phyloP scores from a whole-genome alignment of 1,140 invertebrate species.

The Neodiprion pinetum region DNA sequence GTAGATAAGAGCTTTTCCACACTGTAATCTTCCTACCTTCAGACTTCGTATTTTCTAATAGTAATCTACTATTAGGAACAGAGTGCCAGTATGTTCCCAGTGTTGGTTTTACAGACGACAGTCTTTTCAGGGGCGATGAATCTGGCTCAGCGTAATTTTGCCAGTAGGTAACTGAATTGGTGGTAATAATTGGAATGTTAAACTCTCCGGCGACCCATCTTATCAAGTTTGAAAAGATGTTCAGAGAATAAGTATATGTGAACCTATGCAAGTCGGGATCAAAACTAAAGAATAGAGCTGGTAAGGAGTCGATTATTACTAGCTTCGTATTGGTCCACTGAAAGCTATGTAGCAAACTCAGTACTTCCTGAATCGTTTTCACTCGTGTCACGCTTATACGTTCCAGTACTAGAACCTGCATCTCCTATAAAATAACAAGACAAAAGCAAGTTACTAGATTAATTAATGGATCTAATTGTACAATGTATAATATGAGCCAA shows the following conservation, averaged over 20 bases:
- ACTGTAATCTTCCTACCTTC: slow-evolving; percentile 45
- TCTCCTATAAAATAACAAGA: background rate
- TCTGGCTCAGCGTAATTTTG: slow-evolving; percentile 45
- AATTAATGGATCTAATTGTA: background rate
- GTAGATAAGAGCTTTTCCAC: slow-evolving; percentile 54
- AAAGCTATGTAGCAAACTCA: slow-evolving; percentile 57
- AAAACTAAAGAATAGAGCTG: slow-evolving; percentile 58
- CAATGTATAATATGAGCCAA: background rate
- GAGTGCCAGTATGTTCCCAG: slow-evolving; percentile 58
- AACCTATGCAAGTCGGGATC: slow-evolving; percentile 28
- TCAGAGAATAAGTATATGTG: slow-evolving; percentile 54
- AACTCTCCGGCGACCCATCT: slow-evolving; percentile 63
- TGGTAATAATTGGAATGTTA: slow-evolving; percentile 62
- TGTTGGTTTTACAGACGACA: slow-evolving; percentile 37
- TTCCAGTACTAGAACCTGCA: slow-evolving; percentile 20
- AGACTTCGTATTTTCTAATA: slow-evolving; percentile 40
- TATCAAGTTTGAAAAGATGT: slow-evolving; percentile 64
- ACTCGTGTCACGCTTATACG: slow-evolving; percentile 31
- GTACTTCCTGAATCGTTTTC: slow-evolving; percentile 57
- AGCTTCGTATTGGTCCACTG: slow-evolving; percentile 52
- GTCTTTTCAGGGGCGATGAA: slow-evolving; percentile 20
- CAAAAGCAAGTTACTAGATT: slow-evolving; percentile 11
- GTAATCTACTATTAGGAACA: slow-evolving; percentile 53
- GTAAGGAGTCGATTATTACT: slow-evolving; percentile 71
- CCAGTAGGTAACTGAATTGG: slow-evolving; percentile 68